Conservation (phyloP, 2,888 invertebrate genomes). For the Melinopterus prodromus region DNA sequence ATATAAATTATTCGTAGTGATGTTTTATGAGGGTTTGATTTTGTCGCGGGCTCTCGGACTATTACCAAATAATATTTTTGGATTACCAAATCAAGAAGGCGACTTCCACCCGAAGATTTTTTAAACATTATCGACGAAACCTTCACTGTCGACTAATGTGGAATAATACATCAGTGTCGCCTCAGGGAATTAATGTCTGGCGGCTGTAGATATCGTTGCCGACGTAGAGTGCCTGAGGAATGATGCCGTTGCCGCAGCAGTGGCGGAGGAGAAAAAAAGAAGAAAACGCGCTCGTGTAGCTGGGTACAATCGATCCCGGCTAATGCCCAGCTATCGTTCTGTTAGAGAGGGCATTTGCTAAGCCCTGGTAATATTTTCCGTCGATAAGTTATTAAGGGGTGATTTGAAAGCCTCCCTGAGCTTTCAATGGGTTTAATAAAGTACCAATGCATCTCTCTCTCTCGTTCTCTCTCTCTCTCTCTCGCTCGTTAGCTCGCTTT, state of each 20-base stretch:
- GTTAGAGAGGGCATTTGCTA: neutral
- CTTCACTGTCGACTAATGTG: conserved; percentile 4
- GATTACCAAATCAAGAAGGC: neutral
- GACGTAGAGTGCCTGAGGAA: neutral
- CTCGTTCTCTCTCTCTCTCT: neutral
- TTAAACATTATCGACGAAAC: neutral
- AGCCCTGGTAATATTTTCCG: neutral
- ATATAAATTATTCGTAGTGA: too few relatives aligned
- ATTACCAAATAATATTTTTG: neutral
- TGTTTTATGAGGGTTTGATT: too few relatives aligned
- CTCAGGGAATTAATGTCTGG: neutral
- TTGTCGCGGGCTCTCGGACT: too few relatives aligned
- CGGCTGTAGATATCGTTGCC: neutral
- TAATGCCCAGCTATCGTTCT: neutral
- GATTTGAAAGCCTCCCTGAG: neutral
- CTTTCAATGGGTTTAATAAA: neutral
- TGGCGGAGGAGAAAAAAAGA: neutral
- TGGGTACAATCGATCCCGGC: neutral
- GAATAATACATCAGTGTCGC: conserved; percentile 4
- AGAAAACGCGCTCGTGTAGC: neutral
- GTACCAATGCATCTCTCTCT: neutral
- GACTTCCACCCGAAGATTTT: neutral
- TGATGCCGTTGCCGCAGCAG: neutral
- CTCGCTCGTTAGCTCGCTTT: neutral
- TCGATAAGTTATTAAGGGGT: neutral